Conservation (phyloP, 2,888 invertebrate genomes). For the Magallana nippona region DNA sequence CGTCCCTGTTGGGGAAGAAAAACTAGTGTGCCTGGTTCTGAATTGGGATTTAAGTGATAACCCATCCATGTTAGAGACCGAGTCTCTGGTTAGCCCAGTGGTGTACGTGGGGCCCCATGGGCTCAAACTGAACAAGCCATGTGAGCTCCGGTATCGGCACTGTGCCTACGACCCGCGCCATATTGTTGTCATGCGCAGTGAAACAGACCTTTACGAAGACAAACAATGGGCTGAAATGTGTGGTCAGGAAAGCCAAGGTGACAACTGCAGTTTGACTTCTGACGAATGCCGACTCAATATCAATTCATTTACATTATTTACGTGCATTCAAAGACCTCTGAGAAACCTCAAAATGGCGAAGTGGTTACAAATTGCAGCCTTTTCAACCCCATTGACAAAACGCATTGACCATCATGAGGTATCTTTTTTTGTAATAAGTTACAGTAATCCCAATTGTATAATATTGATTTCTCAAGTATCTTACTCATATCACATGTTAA, state of each 20-base stretch:
- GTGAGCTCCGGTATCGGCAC: conserved; percentile 60
- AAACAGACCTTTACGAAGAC: conserved; percentile 56
- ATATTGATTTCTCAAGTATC: too few species aligned
- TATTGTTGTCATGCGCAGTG: conserved; percentile 62
- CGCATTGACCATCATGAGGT: conserved; percentile 61
- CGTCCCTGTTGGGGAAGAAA: conserved; percentile 49
- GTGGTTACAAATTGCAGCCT: conserved; percentile 67
- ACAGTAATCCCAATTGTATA: too few species aligned
- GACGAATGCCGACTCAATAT: conserved; percentile 63
- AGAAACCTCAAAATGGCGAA: conserved; percentile 55
- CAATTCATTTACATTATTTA: conserved; percentile 62
- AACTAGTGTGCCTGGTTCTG: conserved; percentile 60
- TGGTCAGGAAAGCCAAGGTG: conserved; percentile 45
- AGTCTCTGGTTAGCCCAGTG: conserved; percentile 66
- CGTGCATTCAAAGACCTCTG: conserved; percentile 59
- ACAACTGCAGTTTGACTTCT: conserved; percentile 51
- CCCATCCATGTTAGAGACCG: conserved; percentile 56
- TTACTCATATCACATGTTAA: too few species aligned
- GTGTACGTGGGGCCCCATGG: conserved; percentile 68
- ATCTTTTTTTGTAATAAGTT: background rate
- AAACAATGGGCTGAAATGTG: conserved; percentile 58
- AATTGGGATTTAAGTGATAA: conserved; percentile 68
- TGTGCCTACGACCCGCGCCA: conserved; percentile 64
- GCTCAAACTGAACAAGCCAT: conserved; percentile 59
- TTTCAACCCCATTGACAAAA: conserved; percentile 59